Conservation (phyloP, 2,113 vertebrate species). For the Cryptomyrus ogoouensis region DNA sequence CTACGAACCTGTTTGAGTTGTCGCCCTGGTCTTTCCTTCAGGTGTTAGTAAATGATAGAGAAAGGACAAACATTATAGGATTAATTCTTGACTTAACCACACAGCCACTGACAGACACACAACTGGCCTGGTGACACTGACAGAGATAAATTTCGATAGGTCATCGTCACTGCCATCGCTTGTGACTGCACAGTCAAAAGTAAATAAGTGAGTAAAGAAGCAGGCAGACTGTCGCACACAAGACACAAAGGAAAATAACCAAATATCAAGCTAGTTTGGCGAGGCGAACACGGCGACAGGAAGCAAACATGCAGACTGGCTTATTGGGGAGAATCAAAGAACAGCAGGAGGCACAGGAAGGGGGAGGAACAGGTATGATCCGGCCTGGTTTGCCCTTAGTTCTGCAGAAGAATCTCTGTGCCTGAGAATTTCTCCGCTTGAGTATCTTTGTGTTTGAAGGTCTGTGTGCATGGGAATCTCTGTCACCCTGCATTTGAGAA, state of each 20-base stretch:
- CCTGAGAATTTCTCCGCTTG: not conserved
- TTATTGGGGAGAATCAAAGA: slow-evolving; percentile 51
- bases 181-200: slow-evolving; percentile 42
- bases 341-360: not conserved
- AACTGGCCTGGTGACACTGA: slow-evolving; percentile 2
- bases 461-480: not conserved
- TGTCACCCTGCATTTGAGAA: not conserved
- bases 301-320: slow-evolving; percentile 52
- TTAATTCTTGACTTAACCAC: slow-evolving; percentile 20
- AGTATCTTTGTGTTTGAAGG: not conserved
- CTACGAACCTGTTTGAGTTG: slow-evolving; percentile 78
- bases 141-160: slow-evolving; percentile 33
- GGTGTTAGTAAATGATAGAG: slow-evolving; percentile 56
- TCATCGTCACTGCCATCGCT: slow-evolving; percentile 21
- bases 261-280: slow-evolving; percentile 16
- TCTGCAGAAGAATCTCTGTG: not conserved
- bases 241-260: slow-evolving; percentile 38
- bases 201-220: slow-evolving; percentile 52
- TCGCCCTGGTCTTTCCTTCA: slow-evolving; percentile 88
- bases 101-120: slow-evolving; percentile 3
- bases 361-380: slow-evolving; percentile 20
- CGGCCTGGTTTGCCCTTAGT: not conserved
- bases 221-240: slow-evolving; percentile 38
- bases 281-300: slow-evolving; percentile 11
- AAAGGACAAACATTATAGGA: slow-evolving; percentile 41